A percentile compares a stretch with the other conserved stretches of the same genome.
phyloP scores from a whole-genome alignment of 64 coral and sea anemone species.

The Dendrophyllia cribrosa region DNA sequence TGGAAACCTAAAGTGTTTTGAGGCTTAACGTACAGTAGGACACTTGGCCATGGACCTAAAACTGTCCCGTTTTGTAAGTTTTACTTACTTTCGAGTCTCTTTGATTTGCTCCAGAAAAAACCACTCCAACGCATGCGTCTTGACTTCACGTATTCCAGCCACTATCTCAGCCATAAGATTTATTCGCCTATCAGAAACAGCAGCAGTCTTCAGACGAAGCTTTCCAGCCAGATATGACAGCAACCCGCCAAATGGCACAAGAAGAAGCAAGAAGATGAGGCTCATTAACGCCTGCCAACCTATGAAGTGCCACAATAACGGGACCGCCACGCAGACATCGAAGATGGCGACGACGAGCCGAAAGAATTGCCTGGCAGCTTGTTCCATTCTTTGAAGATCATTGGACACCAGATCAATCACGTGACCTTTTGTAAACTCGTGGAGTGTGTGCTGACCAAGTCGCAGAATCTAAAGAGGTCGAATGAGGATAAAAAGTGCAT shows the following conservation, averaged over 20 bases:
- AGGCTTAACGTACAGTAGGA: too few relatives aligned
- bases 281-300: constrained; percentile 63
- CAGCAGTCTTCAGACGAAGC: constrained; percentile 54
- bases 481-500: too few relatives aligned
- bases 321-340: constrained; percentile 30
- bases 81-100: constrained; percentile 37
- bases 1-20: too few relatives aligned
- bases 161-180: constrained; percentile 60
- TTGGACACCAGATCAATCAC: constrained; percentile 69
- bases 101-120: constrained; percentile 27
- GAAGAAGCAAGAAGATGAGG: constrained; percentile 31
- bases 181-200: constrained; percentile 44
- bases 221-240: constrained; percentile 34
- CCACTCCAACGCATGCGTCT: constrained; percentile 63
- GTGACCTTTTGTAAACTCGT: constrained; percentile 56
- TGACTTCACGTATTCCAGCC: constrained; percentile 61
- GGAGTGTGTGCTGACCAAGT: constrained; percentile 20
- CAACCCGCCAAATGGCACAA: constrained; percentile 25
- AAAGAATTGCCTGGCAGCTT: constrained; percentile 52
- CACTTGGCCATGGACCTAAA: too few relatives aligned
- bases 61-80: too few relatives aligned
- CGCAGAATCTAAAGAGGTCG: constrained; percentile 6
- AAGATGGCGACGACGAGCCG: constrained; percentile 42
- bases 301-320: constrained; percentile 54
- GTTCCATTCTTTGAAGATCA: constrained; percentile 59